Evolutionary conservation across 2,113 vertebrate species (phyloP).

Genomic region (Anarhynchus alexandrinus): DNA sequence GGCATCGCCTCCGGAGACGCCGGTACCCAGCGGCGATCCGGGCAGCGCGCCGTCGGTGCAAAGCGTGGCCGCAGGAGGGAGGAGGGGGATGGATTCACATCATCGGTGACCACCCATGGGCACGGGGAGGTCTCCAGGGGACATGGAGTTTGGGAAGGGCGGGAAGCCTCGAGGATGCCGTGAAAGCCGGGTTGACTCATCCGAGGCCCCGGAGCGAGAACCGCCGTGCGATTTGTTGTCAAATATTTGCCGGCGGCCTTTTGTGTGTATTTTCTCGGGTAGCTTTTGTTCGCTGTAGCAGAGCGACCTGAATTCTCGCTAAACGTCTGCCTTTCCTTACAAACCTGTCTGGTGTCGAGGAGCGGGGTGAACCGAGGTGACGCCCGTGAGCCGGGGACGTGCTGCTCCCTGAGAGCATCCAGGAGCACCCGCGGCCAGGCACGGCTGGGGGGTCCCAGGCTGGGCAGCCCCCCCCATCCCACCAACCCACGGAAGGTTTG

Average conservation of each 20-base stretch:
- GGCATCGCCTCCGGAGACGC: accelerated
- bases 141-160: neutral
- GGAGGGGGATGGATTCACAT: too few relatives aligned
- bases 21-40: neutral
- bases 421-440: neutral
- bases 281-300: neutral
- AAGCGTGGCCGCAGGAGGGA: neutral
- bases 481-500: neutral
- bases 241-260: neutral
- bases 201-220: neutral
- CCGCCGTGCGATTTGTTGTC: neutral
- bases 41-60: accelerated
- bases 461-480: neutral
- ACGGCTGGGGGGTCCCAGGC: accelerated
- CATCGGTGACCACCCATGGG: accelerated
- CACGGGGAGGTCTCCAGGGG: neutral
- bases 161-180: neutral
- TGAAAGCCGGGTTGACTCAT: neutral
- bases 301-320: neutral
- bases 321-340: neutral
- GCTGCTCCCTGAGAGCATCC: accelerated
- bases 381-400: neutral
- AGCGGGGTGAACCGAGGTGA: neutral
- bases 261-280: neutral
- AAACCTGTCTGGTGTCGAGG: neutral